Conservation (phyloP, 30 jellyfish, hydroid and myxozoan species). For the Calvadosia cruxmelitensis region DNA sequence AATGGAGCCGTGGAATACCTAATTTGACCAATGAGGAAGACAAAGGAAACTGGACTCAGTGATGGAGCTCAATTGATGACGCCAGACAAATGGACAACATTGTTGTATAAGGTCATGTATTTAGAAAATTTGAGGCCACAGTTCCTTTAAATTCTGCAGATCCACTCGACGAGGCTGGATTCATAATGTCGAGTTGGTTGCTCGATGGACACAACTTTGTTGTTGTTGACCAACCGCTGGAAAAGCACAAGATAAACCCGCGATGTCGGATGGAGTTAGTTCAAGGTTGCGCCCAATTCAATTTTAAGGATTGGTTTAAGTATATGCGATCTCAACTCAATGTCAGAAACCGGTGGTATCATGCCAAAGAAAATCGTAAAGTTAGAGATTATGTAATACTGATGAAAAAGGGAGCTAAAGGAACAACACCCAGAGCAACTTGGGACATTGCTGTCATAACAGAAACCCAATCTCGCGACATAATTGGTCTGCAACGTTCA, state of each 20-base stretch:
- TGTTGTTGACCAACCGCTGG: slow-evolving; percentile 8
- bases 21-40: slow-evolving; percentile 8
- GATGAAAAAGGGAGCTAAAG: neutral
- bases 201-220: neutral
- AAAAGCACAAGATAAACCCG: neutral
- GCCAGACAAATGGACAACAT: neutral
- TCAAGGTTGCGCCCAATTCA: neutral
- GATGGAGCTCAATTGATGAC: neutral
- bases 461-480: too few species aligned
- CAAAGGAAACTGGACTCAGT: slow-evolving; percentile 3
- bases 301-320: neutral
- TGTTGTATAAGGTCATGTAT: neutral
- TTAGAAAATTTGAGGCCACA: neutral
- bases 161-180: neutral
- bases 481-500: too few species aligned
- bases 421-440: neutral
- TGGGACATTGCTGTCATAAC: neutral
- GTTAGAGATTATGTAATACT: neutral
- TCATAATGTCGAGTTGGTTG: neutral
- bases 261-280: neutral
- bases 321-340: neutral
- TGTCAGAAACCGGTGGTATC: neutral
- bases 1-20: slow-evolving; percentile 19
- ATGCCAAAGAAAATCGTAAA: neutral
- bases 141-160: neutral